Evolutionary conservation across 35 echinoderm and acorn worm genomes (phyloP), one percentile per base, ranked within the genome.

Genomic region (Lytechinus variegatus): DNA sequence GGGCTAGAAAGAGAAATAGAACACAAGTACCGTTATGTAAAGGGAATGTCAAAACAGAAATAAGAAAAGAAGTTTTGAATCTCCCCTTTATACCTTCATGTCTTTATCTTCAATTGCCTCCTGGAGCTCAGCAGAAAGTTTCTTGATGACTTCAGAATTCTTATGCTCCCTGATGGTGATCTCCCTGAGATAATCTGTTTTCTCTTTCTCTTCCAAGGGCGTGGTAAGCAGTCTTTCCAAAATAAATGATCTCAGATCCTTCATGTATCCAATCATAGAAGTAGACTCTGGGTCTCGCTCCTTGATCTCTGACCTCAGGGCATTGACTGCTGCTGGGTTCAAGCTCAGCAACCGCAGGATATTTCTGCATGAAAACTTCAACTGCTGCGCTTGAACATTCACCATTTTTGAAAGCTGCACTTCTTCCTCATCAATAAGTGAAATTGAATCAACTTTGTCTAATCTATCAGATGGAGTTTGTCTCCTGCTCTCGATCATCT

Each of bases 91-190:
- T 94, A 98, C 98, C 96, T 98, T 97, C 96, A 94, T 87, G 92
- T 99, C 98, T 94, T 99, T 99, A 86, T 99, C 97, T 66, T 96
- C 97, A 28, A 96, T 89, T 61, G 97, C 97, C 28, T 58, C 96
- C n/a, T 99, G 94, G 7, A 99, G 57, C 53, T 99, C 97, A 71
- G 96, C 86, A 44, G 97, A 97, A 11, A 99, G 94, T 86, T 99
- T 99, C 95, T 99, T 98, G 72, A 99, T 99, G 27, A 99, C 96
- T 94, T 97, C 95, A 16, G 97, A 96, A 90, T 99, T 99, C 87
- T 99, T 99, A 52, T 92, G 95, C 94, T 99, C 98, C 53, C 98
- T 87, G 14, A 99, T 96, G 3, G 97, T 97, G 14, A 99, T 99
- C 89, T 99, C 95, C 57, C 56, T 86, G 28, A 99, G 87, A 72